A percentile compares a stretch with the other conserved stretches of the same genome.
These are phyloP conservation scores for Melanerpes formicivorus DNA, from an alignment of 2,113 vertebrate genomes.

Conservation along the genomic window DNA sequence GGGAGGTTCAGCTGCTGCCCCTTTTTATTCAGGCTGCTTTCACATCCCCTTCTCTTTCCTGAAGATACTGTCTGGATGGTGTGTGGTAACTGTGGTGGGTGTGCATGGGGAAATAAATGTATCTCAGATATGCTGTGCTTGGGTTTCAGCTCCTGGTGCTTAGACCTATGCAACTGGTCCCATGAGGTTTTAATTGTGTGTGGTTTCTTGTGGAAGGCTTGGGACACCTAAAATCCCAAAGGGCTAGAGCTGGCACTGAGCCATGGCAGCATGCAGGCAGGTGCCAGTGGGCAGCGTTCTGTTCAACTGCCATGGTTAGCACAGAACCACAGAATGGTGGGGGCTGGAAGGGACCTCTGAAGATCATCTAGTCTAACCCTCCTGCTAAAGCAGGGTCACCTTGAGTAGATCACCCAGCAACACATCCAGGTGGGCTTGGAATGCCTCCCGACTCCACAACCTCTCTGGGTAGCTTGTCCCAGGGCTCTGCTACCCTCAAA, in stretches of 20 bases:
- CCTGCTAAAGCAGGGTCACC: no score
- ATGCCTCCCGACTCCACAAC: no score
- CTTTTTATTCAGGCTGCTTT: neutral
- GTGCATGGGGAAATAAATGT: neutral
- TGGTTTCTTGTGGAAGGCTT: neutral
- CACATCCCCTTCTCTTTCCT: fast-evolving
- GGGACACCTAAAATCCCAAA: no score
- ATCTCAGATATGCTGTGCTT: fast-evolving
- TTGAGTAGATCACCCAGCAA: no score
- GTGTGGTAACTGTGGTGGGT: fast-evolving
- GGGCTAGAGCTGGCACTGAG: neutral
- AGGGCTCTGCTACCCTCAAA: no score
- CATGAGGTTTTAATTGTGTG: neutral
- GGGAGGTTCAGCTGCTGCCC: neutral
- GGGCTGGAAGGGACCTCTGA: no score
- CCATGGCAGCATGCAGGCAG: fast-evolving
- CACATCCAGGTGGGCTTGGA: no score
- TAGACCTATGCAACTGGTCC: neutral
- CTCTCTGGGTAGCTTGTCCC: no score
- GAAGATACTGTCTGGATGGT: fast-evolving
- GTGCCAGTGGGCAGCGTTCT: neutral
- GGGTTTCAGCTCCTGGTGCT: neutral
- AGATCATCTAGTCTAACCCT: no score
- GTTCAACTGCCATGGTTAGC: fast-evolving
- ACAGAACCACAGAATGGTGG: no score